Conservation (phyloP, 2,888 invertebrate genomes). For the Zonitis immaculata region DNA sequence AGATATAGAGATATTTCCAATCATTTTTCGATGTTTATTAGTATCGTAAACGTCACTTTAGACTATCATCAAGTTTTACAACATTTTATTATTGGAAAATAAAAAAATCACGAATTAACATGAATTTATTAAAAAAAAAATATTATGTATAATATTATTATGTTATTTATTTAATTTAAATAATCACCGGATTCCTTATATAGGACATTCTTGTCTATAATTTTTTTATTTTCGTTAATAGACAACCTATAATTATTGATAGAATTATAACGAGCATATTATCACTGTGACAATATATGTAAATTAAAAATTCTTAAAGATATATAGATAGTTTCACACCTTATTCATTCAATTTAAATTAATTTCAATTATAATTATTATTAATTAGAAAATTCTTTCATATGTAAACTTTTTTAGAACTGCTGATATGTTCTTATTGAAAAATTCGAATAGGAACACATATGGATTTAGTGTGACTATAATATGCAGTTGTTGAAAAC, state of each 20-base stretch:
- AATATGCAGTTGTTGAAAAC: background rate
- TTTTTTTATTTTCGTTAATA: background rate
- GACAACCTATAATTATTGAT: conserved; percentile 2
- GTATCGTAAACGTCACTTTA: background rate
- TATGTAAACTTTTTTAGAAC: background rate
- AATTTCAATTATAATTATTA: background rate
- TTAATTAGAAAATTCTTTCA: too few relatives aligned
- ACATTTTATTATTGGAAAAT: background rate
- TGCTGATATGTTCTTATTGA: background rate
- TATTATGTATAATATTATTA: too few relatives aligned
- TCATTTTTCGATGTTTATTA: background rate
- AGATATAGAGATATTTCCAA: background rate
- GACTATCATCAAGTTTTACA: background rate
- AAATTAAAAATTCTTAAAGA: too few relatives aligned
- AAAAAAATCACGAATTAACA: too few relatives aligned
- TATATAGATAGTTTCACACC: conserved; percentile 15
- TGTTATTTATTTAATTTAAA: too few relatives aligned
- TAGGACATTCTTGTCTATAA: background rate
- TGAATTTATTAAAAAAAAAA: too few relatives aligned
- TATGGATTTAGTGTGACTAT: background rate
- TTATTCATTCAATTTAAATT: too few relatives aligned
- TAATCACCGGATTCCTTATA: background rate
- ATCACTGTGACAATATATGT: conserved; percentile 4
- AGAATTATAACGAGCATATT: conserved; percentile 11
- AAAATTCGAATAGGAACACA: background rate